Base-by-base conservation (phyloP, 2,797 vertebrate species). In the Limosa lapponica region DNA sequence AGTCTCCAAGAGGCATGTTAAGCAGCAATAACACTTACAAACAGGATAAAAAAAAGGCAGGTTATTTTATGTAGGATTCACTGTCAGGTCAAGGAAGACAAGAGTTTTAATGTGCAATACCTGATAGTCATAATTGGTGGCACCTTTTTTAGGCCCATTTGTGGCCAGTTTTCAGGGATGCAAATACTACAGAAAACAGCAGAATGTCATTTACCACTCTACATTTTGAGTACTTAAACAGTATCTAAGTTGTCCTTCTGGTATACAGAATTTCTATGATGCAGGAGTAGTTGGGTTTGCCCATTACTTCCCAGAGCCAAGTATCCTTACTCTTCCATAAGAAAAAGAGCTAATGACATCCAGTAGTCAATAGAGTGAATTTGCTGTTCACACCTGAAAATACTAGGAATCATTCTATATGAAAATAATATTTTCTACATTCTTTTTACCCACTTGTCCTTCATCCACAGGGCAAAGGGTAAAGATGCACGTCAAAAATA, bases 121-220 rank as follows among this genome's bases (percentile, higher is more conserved):
- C 27, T 0, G 1, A 7, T 0, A 69, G 12, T 13, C 30, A 12
- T 41, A 71, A 71, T 4, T 12, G 17, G 25, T 1, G 46, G 8
- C 25, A 17, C 17, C 46, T 72, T 59, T 70, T 64, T 48, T 36
- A 65, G 66, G 72, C n/a, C 16, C 22, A 64, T 39, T 57, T 30
- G 18, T 2, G 5, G 58, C 7, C 39, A 59, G 6, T 77, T 75
- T 71, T 79, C 55, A 61, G 18, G 16, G 54, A 70, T 0, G 1
- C 34, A 77, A 87, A 62, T 15, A 54, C 14, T 25, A 70, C 14
- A 89, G 49, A 61, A 72, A 75, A 54, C 11, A 70, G 30, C 20
- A 87, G n/a, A 88, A 83, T 30, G 24, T 39, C 2, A 24, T 37
- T 80, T 46, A 55, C 14, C 20, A 61, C 17, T 37, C 22, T 49